Conservation (phyloP, 2,888 invertebrate species). For the Rapana venosa region DNA sequence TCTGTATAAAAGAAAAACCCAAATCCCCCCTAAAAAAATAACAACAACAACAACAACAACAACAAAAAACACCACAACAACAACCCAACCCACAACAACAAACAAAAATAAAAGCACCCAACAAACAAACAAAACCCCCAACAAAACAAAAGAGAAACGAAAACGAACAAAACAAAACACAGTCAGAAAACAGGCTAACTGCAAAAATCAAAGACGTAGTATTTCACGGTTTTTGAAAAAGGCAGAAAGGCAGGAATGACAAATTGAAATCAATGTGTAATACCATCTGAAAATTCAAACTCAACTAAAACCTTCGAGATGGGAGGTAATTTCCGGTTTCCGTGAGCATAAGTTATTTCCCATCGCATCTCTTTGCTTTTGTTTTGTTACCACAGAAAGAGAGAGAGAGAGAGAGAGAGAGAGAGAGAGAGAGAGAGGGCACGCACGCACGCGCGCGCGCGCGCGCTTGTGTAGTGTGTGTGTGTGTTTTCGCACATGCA, state of each 20-base stretch:
- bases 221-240: background rate
- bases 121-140: background rate
- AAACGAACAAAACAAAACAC: background rate
- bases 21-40: background rate
- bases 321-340: background rate
- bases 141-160: background rate
- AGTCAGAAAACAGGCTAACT: background rate
- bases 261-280: background rate
- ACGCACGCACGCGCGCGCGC: background rate
- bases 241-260: background rate
- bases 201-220: background rate
- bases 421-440: no score
- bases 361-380: background rate
- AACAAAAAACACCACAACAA: background rate
- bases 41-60: background rate
- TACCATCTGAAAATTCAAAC: no score
- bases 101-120: background rate
- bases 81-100: background rate
- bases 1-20: background rate
- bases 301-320: background rate
- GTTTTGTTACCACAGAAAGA: background rate
- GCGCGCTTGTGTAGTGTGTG: no score
- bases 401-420: no score
- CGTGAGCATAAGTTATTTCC: background rate
- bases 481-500: background rate